Percentiles rank a stretch among this genome's conserved stretches.
These are phyloP conservation scores for Anaspis maculata DNA, from an alignment of 2,888 invertebrate species.

Conservation along the genomic window DNA sequence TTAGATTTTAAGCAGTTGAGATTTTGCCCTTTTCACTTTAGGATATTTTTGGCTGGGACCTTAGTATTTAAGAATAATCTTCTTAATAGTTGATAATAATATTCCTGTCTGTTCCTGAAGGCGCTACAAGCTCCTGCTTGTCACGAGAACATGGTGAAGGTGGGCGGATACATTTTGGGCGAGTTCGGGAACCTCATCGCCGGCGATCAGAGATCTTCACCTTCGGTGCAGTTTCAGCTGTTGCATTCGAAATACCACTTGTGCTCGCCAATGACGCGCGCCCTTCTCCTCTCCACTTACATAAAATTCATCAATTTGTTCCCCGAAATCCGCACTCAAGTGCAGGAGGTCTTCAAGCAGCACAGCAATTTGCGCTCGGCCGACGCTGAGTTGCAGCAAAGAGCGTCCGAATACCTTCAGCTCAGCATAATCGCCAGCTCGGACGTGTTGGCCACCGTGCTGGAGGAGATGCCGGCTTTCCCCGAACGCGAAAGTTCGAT, in stretches of 20 bases:
- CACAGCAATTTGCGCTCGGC: constrained; percentile 95
- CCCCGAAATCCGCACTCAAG: constrained; percentile 93
- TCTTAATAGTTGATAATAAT: too few species aligned
- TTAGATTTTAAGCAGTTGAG: too few species aligned
- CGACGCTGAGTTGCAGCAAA: constrained; percentile 96
- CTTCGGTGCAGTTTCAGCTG: constrained; percentile 94
- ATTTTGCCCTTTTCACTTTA: too few species aligned
- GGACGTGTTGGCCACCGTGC: constrained; percentile 94
- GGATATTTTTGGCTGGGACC: too few species aligned
- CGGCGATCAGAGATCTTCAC: constrained; percentile 95
- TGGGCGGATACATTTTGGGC: constrained; percentile 97
- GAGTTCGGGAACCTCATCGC: constrained; percentile 99
- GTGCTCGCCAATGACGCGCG: constrained; percentile 94
- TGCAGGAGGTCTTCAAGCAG: constrained; percentile 85
- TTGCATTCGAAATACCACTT: constrained; percentile 98
- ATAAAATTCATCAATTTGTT: constrained; percentile 99
- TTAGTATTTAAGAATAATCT: too few species aligned
- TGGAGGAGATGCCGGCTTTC: constrained; percentile 99
- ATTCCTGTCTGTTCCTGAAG: too few species aligned
- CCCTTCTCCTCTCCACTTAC: constrained; percentile 92
- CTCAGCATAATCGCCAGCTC: constrained; percentile 92
- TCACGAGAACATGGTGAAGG: constrained; percentile 99
- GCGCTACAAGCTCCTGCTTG: constrained; percentile 98
- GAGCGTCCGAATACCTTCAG: constrained; percentile 96
- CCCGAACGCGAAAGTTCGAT: constrained; percentile 98